Percentiles rank a stretch among this genome's conserved stretches.
Conservation (phyloP, 2,888 invertebrate species). For the Cetonia aurata region DNA sequence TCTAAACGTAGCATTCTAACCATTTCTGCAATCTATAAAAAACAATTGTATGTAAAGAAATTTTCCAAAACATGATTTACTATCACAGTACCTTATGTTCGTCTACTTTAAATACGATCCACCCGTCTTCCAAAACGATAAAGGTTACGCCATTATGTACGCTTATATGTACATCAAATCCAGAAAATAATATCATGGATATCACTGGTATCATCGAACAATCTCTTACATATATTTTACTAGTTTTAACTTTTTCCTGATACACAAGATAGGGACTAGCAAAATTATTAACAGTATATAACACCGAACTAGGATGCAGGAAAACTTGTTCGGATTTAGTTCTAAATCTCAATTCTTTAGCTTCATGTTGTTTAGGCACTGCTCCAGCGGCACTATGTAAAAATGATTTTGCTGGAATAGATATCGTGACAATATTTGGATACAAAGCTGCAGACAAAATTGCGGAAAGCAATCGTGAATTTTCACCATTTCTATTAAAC, state of each 20-base stretch:
- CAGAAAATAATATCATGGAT: constrained; percentile 79
- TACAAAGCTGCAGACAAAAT: constrained; percentile 93
- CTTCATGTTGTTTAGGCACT: constrained; percentile 77
- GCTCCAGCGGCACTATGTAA: constrained; percentile 81
- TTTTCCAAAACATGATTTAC: neutral
- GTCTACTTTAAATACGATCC: constrained; percentile 85
- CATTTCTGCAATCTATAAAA: constrained; percentile 81
- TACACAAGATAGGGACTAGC: constrained; percentile 83
- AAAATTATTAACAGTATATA: constrained; percentile 75
- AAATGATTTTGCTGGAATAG: constrained; percentile 84
- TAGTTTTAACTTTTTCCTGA: constrained; percentile 87
- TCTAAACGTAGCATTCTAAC: constrained; percentile 83
- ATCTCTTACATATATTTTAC: constrained; percentile 82
- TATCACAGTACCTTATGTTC: constrained; percentile 74
- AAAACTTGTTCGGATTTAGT: constrained; percentile 77
- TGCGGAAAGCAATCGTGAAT: constrained; percentile 81
- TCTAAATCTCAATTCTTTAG: constrained; percentile 80
- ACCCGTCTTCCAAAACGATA: constrained; percentile 82
- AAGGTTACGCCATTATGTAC: constrained; percentile 80
- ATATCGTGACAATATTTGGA: constrained; percentile 89
- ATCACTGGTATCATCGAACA: constrained; percentile 85
- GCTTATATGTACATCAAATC: constrained; percentile 79
- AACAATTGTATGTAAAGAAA: constrained; percentile 8
- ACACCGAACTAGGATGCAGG: constrained; percentile 84
- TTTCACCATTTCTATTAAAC: constrained; percentile 81